Conservation (phyloP, 2,888 invertebrate species). For the Aricia artaxerxes region DNA sequence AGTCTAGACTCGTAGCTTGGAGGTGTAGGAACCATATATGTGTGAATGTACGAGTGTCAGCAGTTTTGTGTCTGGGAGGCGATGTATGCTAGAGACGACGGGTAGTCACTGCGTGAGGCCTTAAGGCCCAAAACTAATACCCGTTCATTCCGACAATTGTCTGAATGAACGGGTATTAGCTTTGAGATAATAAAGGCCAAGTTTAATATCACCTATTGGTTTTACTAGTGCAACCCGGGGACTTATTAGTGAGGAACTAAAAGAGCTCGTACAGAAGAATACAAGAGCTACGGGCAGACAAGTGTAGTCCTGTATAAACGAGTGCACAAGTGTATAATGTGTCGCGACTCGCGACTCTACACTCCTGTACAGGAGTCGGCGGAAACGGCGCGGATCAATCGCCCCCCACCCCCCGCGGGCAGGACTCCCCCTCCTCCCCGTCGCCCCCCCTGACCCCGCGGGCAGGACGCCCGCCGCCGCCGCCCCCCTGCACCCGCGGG, state of each 20-base stretch:
- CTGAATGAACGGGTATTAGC: too few relatives aligned
- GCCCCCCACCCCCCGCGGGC: neutral
- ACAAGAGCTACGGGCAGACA: neutral
- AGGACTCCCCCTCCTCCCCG: neutral
- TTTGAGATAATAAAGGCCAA: too few relatives aligned
- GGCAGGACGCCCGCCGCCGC: neutral
- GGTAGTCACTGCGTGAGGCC: too few relatives aligned
- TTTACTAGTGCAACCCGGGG: too few relatives aligned
- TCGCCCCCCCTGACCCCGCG: neutral
- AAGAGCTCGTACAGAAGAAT: neutral
- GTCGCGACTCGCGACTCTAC: neutral
- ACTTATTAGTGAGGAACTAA: too few relatives aligned
- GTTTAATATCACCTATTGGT: too few relatives aligned
- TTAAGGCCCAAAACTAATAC: too few relatives aligned
- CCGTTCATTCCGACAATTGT: too few relatives aligned
- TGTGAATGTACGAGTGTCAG: too few relatives aligned
- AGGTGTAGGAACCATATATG: neutral
- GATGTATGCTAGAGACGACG: too few relatives aligned
- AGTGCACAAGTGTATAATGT: neutral
- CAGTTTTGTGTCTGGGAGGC: too few relatives aligned
- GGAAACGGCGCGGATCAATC: slow-evolving; percentile 12
- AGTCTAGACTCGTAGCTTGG: neutral
- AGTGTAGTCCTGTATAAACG: neutral
- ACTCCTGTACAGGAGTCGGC: neutral
- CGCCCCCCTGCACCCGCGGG: neutral